Base-by-base conservation (phyloP, 1,140 invertebrate genomes). In the Papilio xuthus region DNA sequence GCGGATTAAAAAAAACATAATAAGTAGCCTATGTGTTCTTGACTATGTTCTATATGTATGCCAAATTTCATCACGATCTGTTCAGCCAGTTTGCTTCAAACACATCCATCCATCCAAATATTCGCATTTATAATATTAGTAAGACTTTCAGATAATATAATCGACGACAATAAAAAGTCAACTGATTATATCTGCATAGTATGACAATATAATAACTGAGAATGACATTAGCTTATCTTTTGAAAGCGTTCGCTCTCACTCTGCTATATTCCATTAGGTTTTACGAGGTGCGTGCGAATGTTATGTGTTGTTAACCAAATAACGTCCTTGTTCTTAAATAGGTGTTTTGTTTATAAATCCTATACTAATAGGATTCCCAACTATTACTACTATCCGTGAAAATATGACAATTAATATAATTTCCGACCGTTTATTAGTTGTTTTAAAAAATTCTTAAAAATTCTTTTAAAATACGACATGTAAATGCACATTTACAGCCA, bases 141-240 rank as follows among this genome's bases (percentile, higher is more conserved):
- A 37, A 37, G 32, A 37, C 1, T 37, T 37, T 37, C 32, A 37
- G 32, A 37, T 37, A 37, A 3, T 32, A 32, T 37, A 37, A 37
- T 53, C n/a, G 18, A 8, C 18, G 20, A 53, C 9, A 53, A 20
- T 53, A 53, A 53, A 53, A 20, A 47, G 50, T n/a, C 8, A 23
- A 12, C 12, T 26, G 56, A 60, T 26, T 60, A 13, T 32, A 28
- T 67, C 12, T 28, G 13, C 26, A 18, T 67, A 67, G 12, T 28
- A 67, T 63, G 26, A 28, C 26, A 67, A 13, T 13, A 18, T 28
- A 60, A 60, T 60, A 32, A 67, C 60, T 67, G 26, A 28, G 13
- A 67, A 67, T 28, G 60, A 32, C 60, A 67, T 67, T 28, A 67
- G 23, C 60, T 67, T 67, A 67, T 67, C 60, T 67, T 32, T 67